Evolutionary conservation across 2,888 invertebrate species (phyloP).

Genomic region (Dasysyrphus tricinctus): DNA sequence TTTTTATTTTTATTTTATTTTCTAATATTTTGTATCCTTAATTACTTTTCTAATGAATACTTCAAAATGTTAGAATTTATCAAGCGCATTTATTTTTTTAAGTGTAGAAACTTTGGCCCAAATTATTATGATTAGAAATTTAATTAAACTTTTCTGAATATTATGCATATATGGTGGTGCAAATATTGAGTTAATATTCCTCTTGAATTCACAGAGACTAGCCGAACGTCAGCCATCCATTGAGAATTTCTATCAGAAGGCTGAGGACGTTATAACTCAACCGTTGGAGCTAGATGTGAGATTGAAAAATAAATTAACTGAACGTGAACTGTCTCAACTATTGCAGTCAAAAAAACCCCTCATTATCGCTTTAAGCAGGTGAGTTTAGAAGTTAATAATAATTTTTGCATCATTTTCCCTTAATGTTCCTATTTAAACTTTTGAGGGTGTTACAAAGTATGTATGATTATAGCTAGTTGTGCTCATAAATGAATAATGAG

Average conservation of each 20-base stretch:
- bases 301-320: constrained; percentile 76
- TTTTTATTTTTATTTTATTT: too few species aligned
- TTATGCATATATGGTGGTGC: constrained; percentile 5
- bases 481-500: background rate
- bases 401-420: background rate
- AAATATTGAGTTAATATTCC: constrained; percentile 41
- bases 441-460: background rate
- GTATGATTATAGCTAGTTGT: background rate
- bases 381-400: constrained; percentile 61
- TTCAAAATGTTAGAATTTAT: too few species aligned
- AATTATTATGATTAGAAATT: constrained; percentile 61
- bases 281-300: constrained; percentile 50
- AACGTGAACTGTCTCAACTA: constrained; percentile 75
- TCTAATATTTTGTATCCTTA: too few species aligned
- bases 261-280: constrained; percentile 68
- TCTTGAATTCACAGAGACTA: constrained; percentile 57
- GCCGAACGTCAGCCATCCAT: constrained; percentile 65
- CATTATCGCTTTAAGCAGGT: constrained; percentile 81
- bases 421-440: background rate
- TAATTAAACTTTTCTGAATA: constrained; percentile 62
- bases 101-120: constrained; percentile 6
- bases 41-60: too few species aligned
- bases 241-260: constrained; percentile 70
- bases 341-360: constrained; percentile 78
- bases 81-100: background rate